These are phyloP conservation scores for Ectropis crepuscularia DNA, from an alignment of 2,888 invertebrate genomes.

Conservation along the genomic window DNA sequence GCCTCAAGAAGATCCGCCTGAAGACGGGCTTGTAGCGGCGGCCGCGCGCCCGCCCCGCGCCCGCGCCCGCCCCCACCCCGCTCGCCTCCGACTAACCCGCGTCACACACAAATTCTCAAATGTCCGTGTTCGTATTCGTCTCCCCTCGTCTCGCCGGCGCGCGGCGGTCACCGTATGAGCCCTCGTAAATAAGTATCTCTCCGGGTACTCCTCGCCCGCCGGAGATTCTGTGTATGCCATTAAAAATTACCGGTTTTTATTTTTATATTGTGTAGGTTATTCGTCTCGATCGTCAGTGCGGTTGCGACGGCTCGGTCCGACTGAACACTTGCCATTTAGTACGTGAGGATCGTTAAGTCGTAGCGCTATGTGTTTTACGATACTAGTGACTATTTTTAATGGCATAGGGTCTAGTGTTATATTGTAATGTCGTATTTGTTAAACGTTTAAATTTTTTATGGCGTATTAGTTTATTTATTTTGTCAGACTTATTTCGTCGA, in stretches of 20 bases:
- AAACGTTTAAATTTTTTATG: conserved; percentile 44
- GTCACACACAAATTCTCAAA: background rate
- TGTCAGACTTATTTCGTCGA: conserved; percentile 45
- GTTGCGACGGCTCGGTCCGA: conserved; percentile 29
- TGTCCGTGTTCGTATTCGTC: background rate
- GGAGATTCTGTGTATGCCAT: conserved; percentile 45
- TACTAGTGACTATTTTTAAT: conserved; percentile 45
- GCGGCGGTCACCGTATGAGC: background rate
- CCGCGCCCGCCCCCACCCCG: conserved; percentile 19
- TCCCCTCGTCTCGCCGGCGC: background rate
- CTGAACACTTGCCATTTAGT: conserved; percentile 39
- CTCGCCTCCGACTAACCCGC: conserved; percentile 8
- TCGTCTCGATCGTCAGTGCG: conserved; percentile 35
- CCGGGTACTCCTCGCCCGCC: background rate
- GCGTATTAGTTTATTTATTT: conserved; percentile 37
- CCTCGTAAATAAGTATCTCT: background rate
- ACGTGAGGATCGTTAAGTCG: conserved; percentile 41
- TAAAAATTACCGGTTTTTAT: conserved; percentile 43
- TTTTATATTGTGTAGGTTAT: conserved; percentile 21
- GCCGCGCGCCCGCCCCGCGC: conserved; percentile 57
- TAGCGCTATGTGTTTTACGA: conserved; percentile 41
- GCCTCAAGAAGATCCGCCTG: conserved; percentile 76
- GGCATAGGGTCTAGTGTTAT: conserved; percentile 44
- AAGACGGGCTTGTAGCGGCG: conserved; percentile 73
- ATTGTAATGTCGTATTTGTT: conserved; percentile 39